Evolutionary conservation across 2,797 vertebrate species (phyloP).

Genomic region (Epinephelus malabaricus): DNA sequence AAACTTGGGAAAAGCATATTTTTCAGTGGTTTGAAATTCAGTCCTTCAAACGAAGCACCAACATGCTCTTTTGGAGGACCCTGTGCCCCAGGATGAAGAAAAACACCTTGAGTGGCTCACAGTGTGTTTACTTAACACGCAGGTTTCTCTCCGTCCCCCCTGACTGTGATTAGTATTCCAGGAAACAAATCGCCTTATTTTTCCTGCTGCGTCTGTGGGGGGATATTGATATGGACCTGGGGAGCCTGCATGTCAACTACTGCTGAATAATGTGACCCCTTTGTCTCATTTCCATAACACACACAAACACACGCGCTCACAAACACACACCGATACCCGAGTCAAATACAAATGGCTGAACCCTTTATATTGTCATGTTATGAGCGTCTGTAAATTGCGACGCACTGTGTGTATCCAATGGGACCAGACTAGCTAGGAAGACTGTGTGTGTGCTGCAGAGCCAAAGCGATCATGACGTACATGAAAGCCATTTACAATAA

Average conservation of each 20-base stretch:
- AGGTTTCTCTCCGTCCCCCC: conserved; percentile 38
- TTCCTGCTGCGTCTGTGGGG: conserved; percentile 45
- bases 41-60: conserved; percentile 24
- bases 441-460: not conserved
- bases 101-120: conserved; percentile 43
- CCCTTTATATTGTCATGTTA: conserved; percentile 56
- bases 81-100: conserved; percentile 30
- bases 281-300: conserved; percentile 70
- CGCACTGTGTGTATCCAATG: conserved; percentile 27
- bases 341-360: conserved; percentile 55
- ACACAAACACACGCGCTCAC: conserved; percentile 21
- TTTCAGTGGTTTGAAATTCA: conserved; percentile 39
- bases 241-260: conserved; percentile 72
- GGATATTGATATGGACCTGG: conserved; percentile 76
- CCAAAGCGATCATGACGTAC: conserved; percentile 44
- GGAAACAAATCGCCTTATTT: conserved; percentile 74
- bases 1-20: conserved; percentile 7
- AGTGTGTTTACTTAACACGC: conserved; percentile 48
- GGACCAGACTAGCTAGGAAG: conserved; percentile 33
- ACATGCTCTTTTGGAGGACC: conserved; percentile 33
- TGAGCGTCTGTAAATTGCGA: conserved; percentile 52
- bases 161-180: conserved; percentile 64
- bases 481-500: conserved; percentile 45
- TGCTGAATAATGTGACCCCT: conserved; percentile 78
- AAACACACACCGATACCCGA: conserved; percentile 29